These are phyloP conservation scores for Isaurus tuberculatus DNA, from an alignment of 92 coral and sea anemone species.

Conservation along the genomic window DNA sequence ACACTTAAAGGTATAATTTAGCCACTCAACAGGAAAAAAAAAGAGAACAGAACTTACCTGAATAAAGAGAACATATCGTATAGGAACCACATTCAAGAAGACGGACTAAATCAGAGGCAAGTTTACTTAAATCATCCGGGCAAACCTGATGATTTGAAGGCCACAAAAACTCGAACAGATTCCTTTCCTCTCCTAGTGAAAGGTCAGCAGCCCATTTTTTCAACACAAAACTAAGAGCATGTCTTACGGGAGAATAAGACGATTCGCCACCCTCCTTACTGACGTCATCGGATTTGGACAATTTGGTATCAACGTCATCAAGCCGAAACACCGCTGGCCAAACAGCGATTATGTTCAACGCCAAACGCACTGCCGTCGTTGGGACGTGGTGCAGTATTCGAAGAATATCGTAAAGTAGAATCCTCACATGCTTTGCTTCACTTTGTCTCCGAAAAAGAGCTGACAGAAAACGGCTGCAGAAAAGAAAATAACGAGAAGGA, in stretches of 20 bases:
- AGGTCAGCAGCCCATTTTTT: conserved; percentile 55
- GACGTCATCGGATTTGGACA: conserved; percentile 12
- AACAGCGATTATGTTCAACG: conserved; percentile 73
- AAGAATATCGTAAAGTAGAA: conserved; percentile 77
- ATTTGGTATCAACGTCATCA: background rate
- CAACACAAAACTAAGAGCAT: conserved; percentile 55
- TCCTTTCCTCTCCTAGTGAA: conserved; percentile 53
- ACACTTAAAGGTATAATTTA: background rate
- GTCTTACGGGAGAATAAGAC: conserved; percentile 56
- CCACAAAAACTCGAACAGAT: conserved; percentile 39
- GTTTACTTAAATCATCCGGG: conserved; percentile 13
- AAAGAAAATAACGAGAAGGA: background rate
- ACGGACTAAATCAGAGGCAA: conserved; percentile 14
- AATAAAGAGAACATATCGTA: background rate
- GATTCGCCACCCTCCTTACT: background rate
- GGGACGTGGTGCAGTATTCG: conserved; percentile 62
- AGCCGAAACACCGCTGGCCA: conserved; percentile 79
- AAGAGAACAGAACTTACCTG: conserved; percentile 8
- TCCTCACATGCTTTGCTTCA: conserved; percentile 67
- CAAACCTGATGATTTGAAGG: background rate
- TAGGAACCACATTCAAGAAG: conserved; percentile 10
- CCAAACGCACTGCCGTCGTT: conserved; percentile 54
- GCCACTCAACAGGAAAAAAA: background rate
- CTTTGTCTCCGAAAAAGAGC: conserved; percentile 71
- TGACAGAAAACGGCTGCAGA: conserved; percentile 78